Evolutionary conservation across 2,888 invertebrate species (phyloP), one percentile per base, ranked within the genome.

Genomic region (Smittia sp.): DNA sequence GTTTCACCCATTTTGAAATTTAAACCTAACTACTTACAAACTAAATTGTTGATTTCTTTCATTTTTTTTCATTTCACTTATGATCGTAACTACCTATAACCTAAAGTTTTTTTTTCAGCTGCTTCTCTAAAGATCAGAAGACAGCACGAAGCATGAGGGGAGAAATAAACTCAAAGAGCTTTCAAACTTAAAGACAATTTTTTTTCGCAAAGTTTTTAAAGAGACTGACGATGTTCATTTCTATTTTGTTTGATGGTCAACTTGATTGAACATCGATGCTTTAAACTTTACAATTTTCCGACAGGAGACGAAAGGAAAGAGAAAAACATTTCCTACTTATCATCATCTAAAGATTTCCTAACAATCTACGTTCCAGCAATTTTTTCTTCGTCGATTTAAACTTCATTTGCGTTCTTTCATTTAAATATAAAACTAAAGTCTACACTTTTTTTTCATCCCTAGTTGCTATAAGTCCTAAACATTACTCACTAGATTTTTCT

Each of bases 391-490:
- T 32, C 32, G 32, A 32, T 32, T 15, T 46, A 46, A 46, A 46
- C 18, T 46, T 46, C 52, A 15, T 46, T 13, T 58, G 22, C 20
- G 20, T 18, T 32, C 22, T 52, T 11, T 62, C 62, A 72, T 72
- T 62, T 72, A 52, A 69, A 69, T 69, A 72, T 72, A 72, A 72
- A 72, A 72, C 72, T 72, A 72, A 72, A 72, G 62, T 72, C 62
- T 62, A 58, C 62, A 62, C 22, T 72, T 62, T 72, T 41, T 72
- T 62, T 54, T 41, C 41, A 41, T 41, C 58, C 54, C 72, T 72
- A 72, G 62, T 62, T 58, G 54, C 72, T 72, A 72, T 62, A 22
- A 72, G 38, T 72, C 72, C 72, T 72, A 72, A 72, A 62, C 27
- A 62, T 72, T 72, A 72, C 72, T 72, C 72, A 72, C 72, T 72